A percentile compares a stretch with the other conserved stretches of the same genome.
Conservation (phyloP, 2,113 vertebrate genomes). For the Esox niger region DNA sequence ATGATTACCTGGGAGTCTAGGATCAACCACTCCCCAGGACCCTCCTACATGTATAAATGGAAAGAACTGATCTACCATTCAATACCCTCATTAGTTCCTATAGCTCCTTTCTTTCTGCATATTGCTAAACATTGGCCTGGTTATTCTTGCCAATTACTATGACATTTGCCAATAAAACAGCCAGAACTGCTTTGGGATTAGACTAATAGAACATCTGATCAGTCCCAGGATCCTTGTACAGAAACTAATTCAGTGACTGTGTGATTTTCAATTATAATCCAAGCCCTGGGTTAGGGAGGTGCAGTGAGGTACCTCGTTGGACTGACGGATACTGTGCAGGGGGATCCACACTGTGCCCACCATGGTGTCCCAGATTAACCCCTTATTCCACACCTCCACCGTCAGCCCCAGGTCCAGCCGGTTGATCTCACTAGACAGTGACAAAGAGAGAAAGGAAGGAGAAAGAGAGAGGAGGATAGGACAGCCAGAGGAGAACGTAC, state of each 20-base stretch:
- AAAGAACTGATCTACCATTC: background rate
- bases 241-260: too few species aligned
- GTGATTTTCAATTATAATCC: too few species aligned
- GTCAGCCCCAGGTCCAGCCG: slow-evolving; percentile 92
- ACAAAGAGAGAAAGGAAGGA: slow-evolving; percentile 13
- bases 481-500: slow-evolving; percentile 2
- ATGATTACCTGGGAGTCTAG: slow-evolving; percentile 97
- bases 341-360: slow-evolving; percentile 97
- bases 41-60: slow-evolving; percentile 75
- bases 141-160: too few species aligned
- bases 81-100: too few species aligned
- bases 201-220: too few species aligned
- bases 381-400: slow-evolving; percentile 97
- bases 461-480: background rate
- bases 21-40: slow-evolving; percentile 94
- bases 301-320: slow-evolving; percentile 85
- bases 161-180: too few species aligned
- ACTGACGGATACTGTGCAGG: slow-evolving; percentile 88
- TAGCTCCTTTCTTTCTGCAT: too few species aligned
- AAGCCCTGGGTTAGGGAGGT: too few species aligned
- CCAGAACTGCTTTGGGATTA: too few species aligned
- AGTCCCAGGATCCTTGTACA: too few species aligned
- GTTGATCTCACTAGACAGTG: slow-evolving; percentile 84
- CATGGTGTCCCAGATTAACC: slow-evolving; percentile 99
- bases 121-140: too few species aligned